Base-by-base conservation (phyloP, 2,888 invertebrate species). In the Tenthredo livida region DNA sequence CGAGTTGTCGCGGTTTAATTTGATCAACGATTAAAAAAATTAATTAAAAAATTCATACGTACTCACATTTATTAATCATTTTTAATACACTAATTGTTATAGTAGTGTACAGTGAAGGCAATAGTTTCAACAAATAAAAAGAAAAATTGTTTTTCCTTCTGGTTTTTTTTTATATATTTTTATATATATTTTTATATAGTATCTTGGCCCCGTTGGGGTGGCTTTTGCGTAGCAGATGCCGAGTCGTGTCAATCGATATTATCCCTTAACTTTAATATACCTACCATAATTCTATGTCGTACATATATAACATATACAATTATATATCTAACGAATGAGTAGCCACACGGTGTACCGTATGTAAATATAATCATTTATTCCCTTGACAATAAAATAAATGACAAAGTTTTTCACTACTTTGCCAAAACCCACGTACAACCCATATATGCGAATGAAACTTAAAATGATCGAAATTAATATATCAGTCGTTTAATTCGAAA, bases 71-170 rank as follows among this genome's bases (percentile, higher is more conserved):
- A 67, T 15, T 67, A 67, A 67, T 17, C 6, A 15, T 67, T 33
- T 33, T 67, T 67, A 67, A 67, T 67, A 67, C 33, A 67, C 61
- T 25, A 25, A 61, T 12, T 25, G 61, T 15, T 33, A 67, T 33
- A 67, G 29, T 33, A 17, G 33, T 77, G 29, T 29, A 86, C 85
- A 85, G 72, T 67, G 75, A 87, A 87, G 86, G 86, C 87, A 85
- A 84, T 84, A 25, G 72, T 73, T 70, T 37, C n/a, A 33, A 10
- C 7, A 33, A 33, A 33, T 4, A 33, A 33, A 72, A 43, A 70
- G 54, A 33, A n/a, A 5, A 33, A 25, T 5, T 17, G 1, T 70
- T 70, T 61, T 4, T 1, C 21, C 10, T 25, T 61, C 2, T 61
- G 7, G 2, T 61, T 61, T 61, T 9, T 10, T 12, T 25, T 58